phyloP scores from a whole-genome alignment of 2,113 vertebrate genomes.

The Nymphicus hollandicus region DNA sequence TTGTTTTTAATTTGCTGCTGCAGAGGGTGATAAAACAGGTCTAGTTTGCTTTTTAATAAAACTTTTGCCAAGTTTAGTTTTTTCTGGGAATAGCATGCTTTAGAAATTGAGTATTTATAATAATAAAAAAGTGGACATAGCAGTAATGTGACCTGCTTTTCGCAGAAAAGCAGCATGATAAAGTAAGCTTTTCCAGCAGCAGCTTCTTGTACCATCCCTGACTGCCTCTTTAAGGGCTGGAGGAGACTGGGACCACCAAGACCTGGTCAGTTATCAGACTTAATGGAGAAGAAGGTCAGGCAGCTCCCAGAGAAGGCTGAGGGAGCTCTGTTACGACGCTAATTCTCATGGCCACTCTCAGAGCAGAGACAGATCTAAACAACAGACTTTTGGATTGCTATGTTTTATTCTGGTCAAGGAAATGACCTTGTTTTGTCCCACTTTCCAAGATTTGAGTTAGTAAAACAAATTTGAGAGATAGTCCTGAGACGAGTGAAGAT shows the following conservation, averaged over 20 bases:
- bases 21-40: neutral
- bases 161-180: neutral
- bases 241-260: neutral
- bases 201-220: neutral
- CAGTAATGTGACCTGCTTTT: fast-evolving
- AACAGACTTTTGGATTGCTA: neutral
- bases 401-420: neutral
- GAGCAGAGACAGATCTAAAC: neutral
- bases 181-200: neutral
- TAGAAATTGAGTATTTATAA: neutral
- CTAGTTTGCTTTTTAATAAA: neutral
- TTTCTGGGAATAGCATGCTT: neutral
- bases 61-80: neutral
- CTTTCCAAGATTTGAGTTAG: neutral
- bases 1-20: neutral
- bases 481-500: neutral
- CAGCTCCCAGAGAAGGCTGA: neutral
- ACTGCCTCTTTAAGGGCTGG: neutral
- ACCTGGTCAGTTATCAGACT: neutral
- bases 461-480: neutral
- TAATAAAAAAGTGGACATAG: neutral
- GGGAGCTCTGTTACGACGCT: fast-evolving
- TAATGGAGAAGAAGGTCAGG: neutral
- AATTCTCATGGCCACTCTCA: neutral
- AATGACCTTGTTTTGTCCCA: neutral